These are phyloP conservation scores for Stichopus chloronotus DNA, from an alignment of 35 echinoderm and acorn worm species.

Conservation along the genomic window DNA sequence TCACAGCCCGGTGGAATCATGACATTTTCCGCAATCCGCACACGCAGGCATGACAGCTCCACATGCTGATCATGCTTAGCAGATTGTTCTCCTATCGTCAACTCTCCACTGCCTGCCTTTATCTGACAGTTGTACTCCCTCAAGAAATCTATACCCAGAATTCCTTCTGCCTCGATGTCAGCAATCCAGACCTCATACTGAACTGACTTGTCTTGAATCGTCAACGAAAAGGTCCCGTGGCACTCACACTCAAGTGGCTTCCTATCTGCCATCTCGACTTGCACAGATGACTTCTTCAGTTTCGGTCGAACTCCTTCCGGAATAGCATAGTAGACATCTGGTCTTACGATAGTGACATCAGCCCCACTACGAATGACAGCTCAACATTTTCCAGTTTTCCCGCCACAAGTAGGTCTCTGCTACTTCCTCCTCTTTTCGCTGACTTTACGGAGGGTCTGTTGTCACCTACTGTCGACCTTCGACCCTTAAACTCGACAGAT, in stretches of 20 bases:
- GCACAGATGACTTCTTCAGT: too few species aligned
- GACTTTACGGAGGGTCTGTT: too few species aligned
- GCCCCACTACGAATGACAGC: neutral
- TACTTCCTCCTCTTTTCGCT: too few species aligned
- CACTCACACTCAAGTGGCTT: neutral
- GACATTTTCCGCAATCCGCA: neutral
- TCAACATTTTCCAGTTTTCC: neutral
- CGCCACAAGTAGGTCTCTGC: neutral
- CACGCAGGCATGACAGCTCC: neutral
- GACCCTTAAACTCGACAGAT: too few species aligned
- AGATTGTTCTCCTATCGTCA: neutral
- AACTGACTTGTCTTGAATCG: neutral
- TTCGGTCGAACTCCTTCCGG: too few species aligned
- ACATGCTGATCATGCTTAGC: neutral
- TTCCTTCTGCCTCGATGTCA: neutral
- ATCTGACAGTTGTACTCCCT: neutral
- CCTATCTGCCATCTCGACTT: too few species aligned
- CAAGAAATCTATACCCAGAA: neutral
- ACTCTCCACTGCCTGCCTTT: neutral
- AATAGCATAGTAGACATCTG: too few species aligned
- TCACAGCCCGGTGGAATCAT: neutral
- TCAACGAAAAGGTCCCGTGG: neutral
- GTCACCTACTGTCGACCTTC: too few species aligned
- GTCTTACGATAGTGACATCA: neutral
- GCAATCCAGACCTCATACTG: neutral